A percentile compares a stretch with the other conserved stretches of the same genome.
These are phyloP conservation scores for Oreonectes daqikongensis DNA, from an alignment of 2,797 vertebrate genomes.

Conservation along the genomic window DNA sequence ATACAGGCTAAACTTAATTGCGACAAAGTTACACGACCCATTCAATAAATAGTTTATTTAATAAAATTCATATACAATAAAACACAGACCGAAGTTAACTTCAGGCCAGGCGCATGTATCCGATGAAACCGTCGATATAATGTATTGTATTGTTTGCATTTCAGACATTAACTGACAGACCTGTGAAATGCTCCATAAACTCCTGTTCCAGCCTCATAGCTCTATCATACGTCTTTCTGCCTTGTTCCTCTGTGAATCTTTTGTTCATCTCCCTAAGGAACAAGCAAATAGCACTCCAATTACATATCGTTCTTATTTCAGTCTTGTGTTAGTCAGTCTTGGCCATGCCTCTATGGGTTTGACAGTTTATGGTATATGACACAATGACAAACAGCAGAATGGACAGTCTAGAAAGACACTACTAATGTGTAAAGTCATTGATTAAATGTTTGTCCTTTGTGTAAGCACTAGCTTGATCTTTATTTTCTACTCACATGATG, in stretches of 20 bases:
- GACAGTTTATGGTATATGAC: background rate
- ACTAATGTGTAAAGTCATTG: background rate
- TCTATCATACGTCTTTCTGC: conserved; percentile 92
- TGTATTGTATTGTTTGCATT: background rate
- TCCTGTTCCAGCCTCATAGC: conserved; percentile 96
- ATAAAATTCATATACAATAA: too few species aligned
- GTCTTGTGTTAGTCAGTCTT: background rate
- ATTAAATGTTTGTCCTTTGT: background rate
- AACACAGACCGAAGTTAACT: too few species aligned
- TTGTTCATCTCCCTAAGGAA: conserved; percentile 95
- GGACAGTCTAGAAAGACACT: background rate
- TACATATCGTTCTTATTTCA: background rate
- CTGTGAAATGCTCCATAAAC: conserved; percentile 98
- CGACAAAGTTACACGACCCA: too few species aligned
- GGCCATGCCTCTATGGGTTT: background rate
- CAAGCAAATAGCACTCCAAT: background rate
- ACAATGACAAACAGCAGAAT: background rate
- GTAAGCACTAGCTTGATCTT: background rate
- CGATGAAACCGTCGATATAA: too few species aligned
- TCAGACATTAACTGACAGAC: conserved; percentile 66
- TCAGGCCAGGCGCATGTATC: too few species aligned
- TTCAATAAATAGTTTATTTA: too few species aligned
- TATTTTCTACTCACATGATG: conserved; percentile 87
- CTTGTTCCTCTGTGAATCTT: conserved; percentile 92
- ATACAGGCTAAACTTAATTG: too few species aligned